phyloP scores from a whole-genome alignment of 1,140 invertebrate species.

The Lucilia sericata region DNA sequence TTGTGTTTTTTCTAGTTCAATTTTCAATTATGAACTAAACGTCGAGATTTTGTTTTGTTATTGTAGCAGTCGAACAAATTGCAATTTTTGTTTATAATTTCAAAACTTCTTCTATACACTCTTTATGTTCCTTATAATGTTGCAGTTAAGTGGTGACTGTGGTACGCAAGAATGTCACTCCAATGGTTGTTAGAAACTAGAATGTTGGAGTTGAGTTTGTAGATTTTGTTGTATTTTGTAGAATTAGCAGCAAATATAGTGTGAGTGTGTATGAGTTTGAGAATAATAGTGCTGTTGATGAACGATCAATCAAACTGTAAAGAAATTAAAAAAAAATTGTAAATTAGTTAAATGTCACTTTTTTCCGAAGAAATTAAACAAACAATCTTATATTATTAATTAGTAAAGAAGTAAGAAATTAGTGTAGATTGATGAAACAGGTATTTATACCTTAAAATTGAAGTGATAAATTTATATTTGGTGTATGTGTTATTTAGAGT shows the following conservation, averaged over 20 bases:
- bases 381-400: not conserved
- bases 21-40: constrained; percentile 36
- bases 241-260: too few species aligned
- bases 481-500: too few species aligned
- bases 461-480: not conserved
- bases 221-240: not conserved
- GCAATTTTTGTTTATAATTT: constrained; percentile 3
- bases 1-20: constrained; percentile 32
- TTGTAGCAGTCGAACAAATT: not conserved
- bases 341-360: not conserved
- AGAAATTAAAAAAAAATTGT: not conserved
- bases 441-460: not conserved
- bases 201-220: not conserved
- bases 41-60: not conserved
- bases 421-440: not conserved
- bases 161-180: constrained; percentile 18
- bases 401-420: not conserved
- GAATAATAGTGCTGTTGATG: not conserved
- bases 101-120: not conserved
- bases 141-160: not conserved
- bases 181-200: not conserved
- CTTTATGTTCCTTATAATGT: not conserved
- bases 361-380: not conserved
- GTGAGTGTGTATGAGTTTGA: not conserved
- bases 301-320: constrained; percentile 9